Base-by-base conservation (phyloP, 2,888 invertebrate species). In the Drosophila merina region DNA sequence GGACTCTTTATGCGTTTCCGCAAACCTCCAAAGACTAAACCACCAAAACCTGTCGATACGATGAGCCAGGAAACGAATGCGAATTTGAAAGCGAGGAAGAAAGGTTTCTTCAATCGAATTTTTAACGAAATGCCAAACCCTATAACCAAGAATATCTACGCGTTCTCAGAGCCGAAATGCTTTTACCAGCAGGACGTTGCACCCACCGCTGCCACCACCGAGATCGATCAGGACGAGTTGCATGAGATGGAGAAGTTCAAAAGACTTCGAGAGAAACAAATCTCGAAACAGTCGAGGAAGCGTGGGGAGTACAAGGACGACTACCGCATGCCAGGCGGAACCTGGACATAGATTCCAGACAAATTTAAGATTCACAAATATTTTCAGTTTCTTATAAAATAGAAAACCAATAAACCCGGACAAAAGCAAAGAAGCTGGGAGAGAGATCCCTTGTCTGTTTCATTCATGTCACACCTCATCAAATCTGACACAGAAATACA, bases 101-200 rank as follows among this genome's bases (percentile, higher is more conserved):
- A 12, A n/a, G 40, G 63, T 12, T 58, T 75, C 12, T 8, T 72
- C 0, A 58, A 14, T 5, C 57, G 73, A 4, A 25, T 76, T 4
- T 72, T 78, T 20, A 45, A 49, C 0, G 49, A 54, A 6, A n/a
- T 36, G 36, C 36, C 3, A 12, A 30, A 9, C 14, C 49, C 9
- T 30, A 20, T 9, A 10, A 28, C 2, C 47, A 62, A 12, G 40
- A 9, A 14, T 20, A 42, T 42, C 20, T 42, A 36, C n/a, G 10
- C 33, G 33, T 33, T 33, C n/a, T 33, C 33, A n/a, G 33, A 33
- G 10, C 33, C 10, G 10, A 10, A 33, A 4, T 4, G 4, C n/a
- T 4, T 10, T 10, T 4, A 10, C 33, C 33, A 33, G n/a, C 33
- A n/a, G n/a, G n/a, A 20, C 20, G 1, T 2, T n/a, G 6, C 5